These are phyloP conservation scores for Yponomeuta cagnagella DNA, from an alignment of 2,888 invertebrate genomes.

Conservation along the genomic window DNA sequence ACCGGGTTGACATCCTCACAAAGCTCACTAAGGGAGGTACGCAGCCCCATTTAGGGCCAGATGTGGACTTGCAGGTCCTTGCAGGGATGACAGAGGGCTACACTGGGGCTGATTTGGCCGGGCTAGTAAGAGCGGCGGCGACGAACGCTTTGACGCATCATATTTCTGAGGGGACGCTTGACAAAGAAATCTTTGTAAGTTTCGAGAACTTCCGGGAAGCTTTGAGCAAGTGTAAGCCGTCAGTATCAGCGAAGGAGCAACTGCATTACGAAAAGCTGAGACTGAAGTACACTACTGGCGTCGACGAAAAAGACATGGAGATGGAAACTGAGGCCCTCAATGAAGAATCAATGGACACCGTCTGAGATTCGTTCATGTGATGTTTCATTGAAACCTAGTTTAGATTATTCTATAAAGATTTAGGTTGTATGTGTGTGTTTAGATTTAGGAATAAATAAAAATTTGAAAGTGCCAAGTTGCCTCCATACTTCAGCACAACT, in stretches of 20 bases:
- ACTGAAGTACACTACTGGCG: conserved; percentile 78
- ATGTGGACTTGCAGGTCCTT: conserved; percentile 84
- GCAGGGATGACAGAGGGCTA: conserved; percentile 84
- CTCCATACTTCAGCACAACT: neutral
- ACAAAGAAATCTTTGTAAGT: conserved; percentile 77
- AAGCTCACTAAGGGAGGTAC: conserved; percentile 93
- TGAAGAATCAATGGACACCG: conserved; percentile 71
- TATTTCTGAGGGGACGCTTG: conserved; percentile 73
- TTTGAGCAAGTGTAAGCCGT: conserved; percentile 87
- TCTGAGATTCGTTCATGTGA: conserved; percentile 45
- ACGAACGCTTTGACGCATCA: conserved; percentile 86
- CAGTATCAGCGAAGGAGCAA: conserved; percentile 88
- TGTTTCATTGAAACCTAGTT: conserved; percentile 33
- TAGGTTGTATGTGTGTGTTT: conserved; percentile 6
- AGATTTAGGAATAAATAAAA: neutral
- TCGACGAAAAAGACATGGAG: conserved; percentile 69
- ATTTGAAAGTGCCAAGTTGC: conserved; percentile 12
- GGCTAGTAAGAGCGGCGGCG: conserved; percentile 91
- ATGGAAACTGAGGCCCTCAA: conserved; percentile 71
- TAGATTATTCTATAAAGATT: neutral
- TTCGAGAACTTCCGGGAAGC: conserved; percentile 86
- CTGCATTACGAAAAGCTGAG: conserved; percentile 85
- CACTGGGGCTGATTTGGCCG: conserved; percentile 95
- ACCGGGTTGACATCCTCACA: conserved; percentile 90
- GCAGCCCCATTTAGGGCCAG: conserved; percentile 82